These are phyloP conservation scores for Drosophila pseudotalamancana DNA, from an alignment of 2,888 invertebrate species.

Conservation along the genomic window DNA sequence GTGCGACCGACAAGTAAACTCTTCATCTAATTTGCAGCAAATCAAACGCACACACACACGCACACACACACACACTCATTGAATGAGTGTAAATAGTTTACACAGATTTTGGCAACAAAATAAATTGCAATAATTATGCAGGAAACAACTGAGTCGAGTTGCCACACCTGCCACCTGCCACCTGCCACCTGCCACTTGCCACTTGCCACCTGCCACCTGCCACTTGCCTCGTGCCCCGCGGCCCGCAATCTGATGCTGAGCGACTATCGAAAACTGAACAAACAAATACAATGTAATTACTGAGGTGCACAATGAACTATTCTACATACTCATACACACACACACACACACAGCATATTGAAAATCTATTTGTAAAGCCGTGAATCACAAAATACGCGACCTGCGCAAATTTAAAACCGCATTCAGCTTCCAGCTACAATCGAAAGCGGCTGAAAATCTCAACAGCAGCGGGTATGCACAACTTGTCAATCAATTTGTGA, in stretches of 20 bases:
- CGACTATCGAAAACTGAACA: conserved; percentile 59
- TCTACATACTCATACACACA: conserved; percentile 7
- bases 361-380: conserved; percentile 65
- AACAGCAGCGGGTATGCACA: background rate
- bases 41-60: conserved; percentile 35
- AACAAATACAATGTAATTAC: conserved; percentile 76
- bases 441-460: background rate
- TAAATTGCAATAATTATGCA: conserved; percentile 73
- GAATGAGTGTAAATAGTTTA: conserved; percentile 52
- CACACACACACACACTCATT: background rate
- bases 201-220: too few species aligned
- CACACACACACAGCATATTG: conserved; percentile 20
- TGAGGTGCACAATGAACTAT: conserved; percentile 61
- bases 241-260: conserved; percentile 27
- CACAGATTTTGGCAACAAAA: conserved; percentile 69
- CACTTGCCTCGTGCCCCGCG: conserved; percentile 32
- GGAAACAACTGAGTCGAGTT: conserved; percentile 36
- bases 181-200: too few species aligned
- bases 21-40: conserved; percentile 61
- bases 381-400: conserved; percentile 69
- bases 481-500: background rate
- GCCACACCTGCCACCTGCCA: conserved; percentile 15
- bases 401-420: conserved; percentile 64
- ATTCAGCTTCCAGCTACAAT: conserved; percentile 38
- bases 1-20: conserved; percentile 57